Base-by-base conservation (phyloP, 2,888 invertebrate species). In the Epirrhoe tristata region DNA sequence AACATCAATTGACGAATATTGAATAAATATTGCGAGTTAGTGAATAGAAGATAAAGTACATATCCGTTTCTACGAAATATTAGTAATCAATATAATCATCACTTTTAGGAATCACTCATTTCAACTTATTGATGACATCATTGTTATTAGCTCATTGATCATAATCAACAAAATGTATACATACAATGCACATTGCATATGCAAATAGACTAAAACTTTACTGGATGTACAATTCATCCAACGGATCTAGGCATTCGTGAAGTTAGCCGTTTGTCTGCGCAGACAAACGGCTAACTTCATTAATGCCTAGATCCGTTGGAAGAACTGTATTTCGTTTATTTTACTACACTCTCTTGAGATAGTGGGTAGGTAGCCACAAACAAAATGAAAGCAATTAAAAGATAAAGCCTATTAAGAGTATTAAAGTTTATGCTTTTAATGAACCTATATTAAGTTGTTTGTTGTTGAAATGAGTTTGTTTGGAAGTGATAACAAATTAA, bases 401-500 rank as follows among this genome's bases (percentile, higher is more conserved):
- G 36, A 39, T 39, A 39, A 39, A 39, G 36, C 10, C 36, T 10
- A 39, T 39, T n/a, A n/a, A n/a, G n/a, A n/a, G n/a, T n/a, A n/a
- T n/a, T 39, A 39, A 7, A 7, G 10, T 52, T 52, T 31, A 48
- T 61, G 50, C 66, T 64, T 67, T 58, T 34, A 14, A 61, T 58
- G 58, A 61, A 68, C 67, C 66, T 56, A n/a, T 32, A 50, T 58
- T 59, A 56, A 50, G 34, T 31, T 62, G 55, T 54, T 61, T 61
- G 48, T 16, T 34, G 34, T 24, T 24, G 1, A 24, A 2, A 24
- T 24, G 24, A 24, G 24, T 24, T 24, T 24, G 24, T 24, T 24
- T 24, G 24, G 24, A 24, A 24, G 24, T 24, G 24, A 24, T 24
- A 24, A 24, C 24, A 24, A 24, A 24, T 24, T 24, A 3, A 24